Evolutionary conservation across 2,113 vertebrate species (phyloP), one percentile per base, ranked within the genome.

Genomic region (Tautogolabrus adspersus): DNA sequence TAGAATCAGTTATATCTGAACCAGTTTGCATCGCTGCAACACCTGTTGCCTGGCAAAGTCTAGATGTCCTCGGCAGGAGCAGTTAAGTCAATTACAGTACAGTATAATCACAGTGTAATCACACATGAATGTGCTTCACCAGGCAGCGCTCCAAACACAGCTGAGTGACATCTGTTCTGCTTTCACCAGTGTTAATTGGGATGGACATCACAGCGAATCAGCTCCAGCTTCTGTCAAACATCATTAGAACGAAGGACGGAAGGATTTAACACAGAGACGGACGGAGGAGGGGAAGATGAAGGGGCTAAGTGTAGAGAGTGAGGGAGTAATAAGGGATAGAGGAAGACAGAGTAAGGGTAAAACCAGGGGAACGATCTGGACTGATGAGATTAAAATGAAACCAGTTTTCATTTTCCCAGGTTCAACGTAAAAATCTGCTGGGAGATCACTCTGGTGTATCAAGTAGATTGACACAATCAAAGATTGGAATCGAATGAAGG

Each of bases 131-230:
- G 77, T 66, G 74, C 59, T 19, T 40, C 62, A 75, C 34, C 18
- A 42, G 69, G 76, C 64, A 38, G 58, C 47, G 37, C 71, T 62
- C 56, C 69, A 56, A 38, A 69, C 58, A 81, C 59, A 60, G 67
- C 72, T 67, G 78, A 76, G 62, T 71, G 78, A 82, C 75, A 84
- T 87, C 82, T 85, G 79, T 66, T 83, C 54, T 34, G 44, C 44
- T 63, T 71, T 82, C 70, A 62, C 47, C 66, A 15, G 23, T 5
- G 64, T 76, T 69, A 81, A 79, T 87, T 70, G 57, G 54, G 74
- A 85, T 21, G 80, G 88, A 89, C 77, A 68, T 70, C 49, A 47
- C 74, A 11, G 65, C 55, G 0, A 21, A 72, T 77, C 69, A 62
- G 62, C 70, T 57, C 10, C 62, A 67, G 75, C 68, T 62, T 52